Conservation (phyloP, 2,888 invertebrate species). For the Spodoptera littoralis region DNA sequence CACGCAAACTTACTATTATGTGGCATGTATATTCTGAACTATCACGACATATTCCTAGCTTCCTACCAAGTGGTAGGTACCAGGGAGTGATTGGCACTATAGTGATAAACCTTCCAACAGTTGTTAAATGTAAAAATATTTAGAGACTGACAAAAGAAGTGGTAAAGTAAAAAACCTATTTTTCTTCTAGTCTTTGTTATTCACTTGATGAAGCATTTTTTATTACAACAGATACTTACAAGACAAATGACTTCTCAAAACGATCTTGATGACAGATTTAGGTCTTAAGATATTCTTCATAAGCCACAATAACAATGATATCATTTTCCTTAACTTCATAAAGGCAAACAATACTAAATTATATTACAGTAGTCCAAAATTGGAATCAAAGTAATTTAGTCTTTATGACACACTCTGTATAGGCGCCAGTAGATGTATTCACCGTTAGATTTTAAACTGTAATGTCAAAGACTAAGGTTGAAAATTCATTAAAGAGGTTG, state of each 20-base stretch:
- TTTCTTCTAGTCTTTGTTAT: no score
- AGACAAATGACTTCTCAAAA: conserved; percentile 13
- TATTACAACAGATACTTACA: neutral
- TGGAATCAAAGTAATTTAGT: conserved; percentile 5
- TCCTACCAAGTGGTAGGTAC: conserved; percentile 19
- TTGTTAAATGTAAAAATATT: neutral
- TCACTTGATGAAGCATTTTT: neutral
- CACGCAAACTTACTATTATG: conserved; percentile 39
- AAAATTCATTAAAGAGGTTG: no score
- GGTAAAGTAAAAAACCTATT: neutral
- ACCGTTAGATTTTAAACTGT: no score
- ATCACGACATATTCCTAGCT: conserved; percentile 34
- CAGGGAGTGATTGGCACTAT: conserved; percentile 21
- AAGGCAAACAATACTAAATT: conserved; percentile 34
- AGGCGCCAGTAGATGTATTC: no score
- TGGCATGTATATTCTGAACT: conserved; percentile 4
- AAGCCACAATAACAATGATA: conserved; percentile 20
- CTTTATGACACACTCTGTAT: conserved; percentile 1
- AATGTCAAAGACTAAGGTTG: no score
- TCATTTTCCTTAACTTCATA: conserved; percentile 15
- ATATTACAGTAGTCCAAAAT: neutral
- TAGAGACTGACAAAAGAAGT: neutral
- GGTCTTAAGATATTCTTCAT: conserved; percentile 28
- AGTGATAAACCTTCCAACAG: neutral
- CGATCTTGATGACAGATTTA: conserved; percentile 9